Percentiles rank a stretch among this genome's conserved stretches.
Conservation (phyloP, 2,797 vertebrate species). For the Lepilemur ruficaudatus region DNA sequence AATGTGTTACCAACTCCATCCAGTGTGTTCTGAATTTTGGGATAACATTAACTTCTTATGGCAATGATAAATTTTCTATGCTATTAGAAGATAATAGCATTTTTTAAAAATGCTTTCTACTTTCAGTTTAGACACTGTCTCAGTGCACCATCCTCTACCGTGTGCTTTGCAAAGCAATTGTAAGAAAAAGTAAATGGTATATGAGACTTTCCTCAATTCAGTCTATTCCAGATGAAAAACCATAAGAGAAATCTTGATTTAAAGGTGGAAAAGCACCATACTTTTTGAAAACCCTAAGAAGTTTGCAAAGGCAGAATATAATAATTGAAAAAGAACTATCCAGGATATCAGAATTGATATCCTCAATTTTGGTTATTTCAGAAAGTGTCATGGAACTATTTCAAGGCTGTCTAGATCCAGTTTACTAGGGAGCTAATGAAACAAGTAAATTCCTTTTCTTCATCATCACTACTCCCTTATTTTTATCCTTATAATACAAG, state of each 20-base stretch:
- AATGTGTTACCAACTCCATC: not conserved
- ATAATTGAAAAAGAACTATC: not conserved
- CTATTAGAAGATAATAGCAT: not conserved
- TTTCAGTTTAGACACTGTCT: not conserved
- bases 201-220: not conserved
- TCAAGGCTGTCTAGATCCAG: not conserved
- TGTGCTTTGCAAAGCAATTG: not conserved
- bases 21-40: not conserved
- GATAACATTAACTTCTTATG: not conserved
- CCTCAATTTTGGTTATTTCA: not conserved
- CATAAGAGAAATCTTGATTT: not conserved
- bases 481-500: not conserved
- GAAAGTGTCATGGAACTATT: not conserved
- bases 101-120: not conserved
- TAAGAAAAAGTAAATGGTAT: not conserved
- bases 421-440: not conserved
- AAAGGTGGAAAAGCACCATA: not conserved
- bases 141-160: not conserved
- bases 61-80: not conserved
- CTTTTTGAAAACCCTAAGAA: not conserved
- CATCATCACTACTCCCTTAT: not conserved
- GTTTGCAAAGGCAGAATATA: not conserved
- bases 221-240: not conserved
- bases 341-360: not conserved
- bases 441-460: not conserved